These are phyloP conservation scores for Capricornis sumatraensis DNA, from an alignment of 2,113 vertebrate genomes.

Conservation along the genomic window DNA sequence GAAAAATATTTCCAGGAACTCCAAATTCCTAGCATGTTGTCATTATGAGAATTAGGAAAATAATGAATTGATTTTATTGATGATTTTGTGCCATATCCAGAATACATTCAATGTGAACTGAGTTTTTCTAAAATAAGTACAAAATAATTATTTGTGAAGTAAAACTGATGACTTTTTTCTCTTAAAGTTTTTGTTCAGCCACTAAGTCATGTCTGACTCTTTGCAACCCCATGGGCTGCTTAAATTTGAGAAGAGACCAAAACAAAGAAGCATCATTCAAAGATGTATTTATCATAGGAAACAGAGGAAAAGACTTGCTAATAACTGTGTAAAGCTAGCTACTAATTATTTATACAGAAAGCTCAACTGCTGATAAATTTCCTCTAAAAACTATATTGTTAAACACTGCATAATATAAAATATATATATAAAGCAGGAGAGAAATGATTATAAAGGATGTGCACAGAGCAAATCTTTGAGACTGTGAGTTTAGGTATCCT, in stretches of 20 bases:
- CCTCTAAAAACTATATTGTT: background rate
- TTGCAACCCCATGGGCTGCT: no score
- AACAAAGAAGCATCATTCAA: background rate
- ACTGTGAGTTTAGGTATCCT: background rate
- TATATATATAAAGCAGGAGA: no score
- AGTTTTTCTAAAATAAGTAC: background rate
- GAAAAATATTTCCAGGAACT: background rate
- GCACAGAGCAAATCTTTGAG: background rate
- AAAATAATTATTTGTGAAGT: background rate
- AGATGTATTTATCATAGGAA: background rate
- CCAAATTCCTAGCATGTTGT: background rate
- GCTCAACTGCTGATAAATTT: background rate
- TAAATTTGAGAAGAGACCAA: background rate
- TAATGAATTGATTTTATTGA: background rate
- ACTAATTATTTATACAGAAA: background rate
- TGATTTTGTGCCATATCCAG: background rate
- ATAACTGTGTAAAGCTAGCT: background rate
- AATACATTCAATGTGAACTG: background rate
- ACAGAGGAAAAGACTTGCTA: background rate
- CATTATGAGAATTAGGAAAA: background rate
- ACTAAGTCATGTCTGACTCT: no score
- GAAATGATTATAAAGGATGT: background rate
- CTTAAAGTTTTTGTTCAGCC: background rate
- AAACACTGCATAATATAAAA: background rate
- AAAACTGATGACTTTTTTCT: background rate